These are phyloP conservation scores for Pangasius djambal DNA, from an alignment of 2,797 vertebrate genomes.

Conservation along the genomic window DNA sequence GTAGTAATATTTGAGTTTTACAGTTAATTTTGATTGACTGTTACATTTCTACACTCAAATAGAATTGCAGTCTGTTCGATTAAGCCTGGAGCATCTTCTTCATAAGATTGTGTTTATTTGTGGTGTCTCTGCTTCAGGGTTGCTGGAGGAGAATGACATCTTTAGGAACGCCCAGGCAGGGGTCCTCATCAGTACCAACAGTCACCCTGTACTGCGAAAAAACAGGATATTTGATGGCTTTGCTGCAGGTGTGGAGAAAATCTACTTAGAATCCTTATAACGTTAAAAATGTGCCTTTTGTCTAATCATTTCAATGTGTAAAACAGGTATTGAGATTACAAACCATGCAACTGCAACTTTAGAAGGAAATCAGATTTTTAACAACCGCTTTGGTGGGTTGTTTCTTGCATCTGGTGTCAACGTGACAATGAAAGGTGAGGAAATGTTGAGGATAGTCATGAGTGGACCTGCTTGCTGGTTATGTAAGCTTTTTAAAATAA, in stretches of 20 bases:
- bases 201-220: constrained; percentile 95
- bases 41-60: no score
- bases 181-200: constrained; percentile 98
- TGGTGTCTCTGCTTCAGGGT: constrained; percentile 72
- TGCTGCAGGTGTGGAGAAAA: constrained; percentile 85
- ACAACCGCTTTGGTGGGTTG: constrained; percentile 98
- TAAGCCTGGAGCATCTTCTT: neutral
- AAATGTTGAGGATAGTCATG: neutral
- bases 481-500: constrained; percentile 20
- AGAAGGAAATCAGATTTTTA: constrained; percentile 99
- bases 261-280: neutral
- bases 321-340: constrained; percentile 92
- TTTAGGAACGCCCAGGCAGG: constrained; percentile 98
- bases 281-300: neutral
- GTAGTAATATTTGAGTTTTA: no score
- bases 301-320: constrained; percentile 2
- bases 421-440: constrained; percentile 98
- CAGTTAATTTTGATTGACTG: no score
- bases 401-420: constrained; percentile 99
- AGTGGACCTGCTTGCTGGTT: neutral
- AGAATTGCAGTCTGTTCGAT: no score
- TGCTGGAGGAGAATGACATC: constrained; percentile 98
- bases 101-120: neutral
- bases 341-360: constrained; percentile 98
- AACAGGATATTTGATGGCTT: constrained; percentile 99